phyloP scores from a whole-genome alignment of 2,797 vertebrate species.

The Crocodylus rhombifer region DNA sequence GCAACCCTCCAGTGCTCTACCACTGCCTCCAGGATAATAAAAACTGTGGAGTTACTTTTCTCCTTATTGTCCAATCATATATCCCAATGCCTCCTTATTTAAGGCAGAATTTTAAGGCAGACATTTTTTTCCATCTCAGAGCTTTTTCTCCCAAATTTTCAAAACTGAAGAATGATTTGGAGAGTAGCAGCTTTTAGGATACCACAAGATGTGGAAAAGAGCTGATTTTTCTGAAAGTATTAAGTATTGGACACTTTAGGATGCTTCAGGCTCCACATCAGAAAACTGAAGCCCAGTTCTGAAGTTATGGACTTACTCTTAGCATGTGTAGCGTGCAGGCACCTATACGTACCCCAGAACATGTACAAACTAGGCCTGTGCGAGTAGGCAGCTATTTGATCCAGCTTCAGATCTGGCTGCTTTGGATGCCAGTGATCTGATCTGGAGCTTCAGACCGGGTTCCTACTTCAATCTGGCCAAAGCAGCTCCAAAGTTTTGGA shows the following conservation, averaged over 20 bases:
- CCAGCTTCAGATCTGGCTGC: no score
- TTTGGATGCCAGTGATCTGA: no score
- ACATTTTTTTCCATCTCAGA: background rate
- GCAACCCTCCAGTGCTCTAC: fast-evolving
- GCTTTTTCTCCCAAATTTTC: background rate
- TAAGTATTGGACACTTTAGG: background rate
- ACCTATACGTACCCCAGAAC: background rate
- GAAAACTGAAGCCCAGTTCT: background rate
- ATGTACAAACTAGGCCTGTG: background rate
- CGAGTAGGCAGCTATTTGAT: no score
- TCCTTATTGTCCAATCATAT: background rate
- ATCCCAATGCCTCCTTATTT: background rate
- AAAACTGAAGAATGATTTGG: background rate
- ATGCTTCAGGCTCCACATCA: background rate
- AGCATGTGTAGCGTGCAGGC: background rate
- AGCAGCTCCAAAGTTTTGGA: no score
- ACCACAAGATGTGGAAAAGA: background rate
- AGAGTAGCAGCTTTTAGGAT: background rate
- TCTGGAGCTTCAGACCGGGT: no score
- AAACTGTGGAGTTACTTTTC: background rate
- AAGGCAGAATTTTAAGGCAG: background rate
- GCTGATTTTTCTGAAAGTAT: conserved; percentile 24
- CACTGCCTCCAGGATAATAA: background rate
- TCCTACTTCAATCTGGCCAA: no score
- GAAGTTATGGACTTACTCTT: background rate